A percentile compares a stretch with the other conserved stretches of the same genome.
phyloP scores from a whole-genome alignment of 2,888 invertebrate species.

The Atethmia centrago region DNA sequence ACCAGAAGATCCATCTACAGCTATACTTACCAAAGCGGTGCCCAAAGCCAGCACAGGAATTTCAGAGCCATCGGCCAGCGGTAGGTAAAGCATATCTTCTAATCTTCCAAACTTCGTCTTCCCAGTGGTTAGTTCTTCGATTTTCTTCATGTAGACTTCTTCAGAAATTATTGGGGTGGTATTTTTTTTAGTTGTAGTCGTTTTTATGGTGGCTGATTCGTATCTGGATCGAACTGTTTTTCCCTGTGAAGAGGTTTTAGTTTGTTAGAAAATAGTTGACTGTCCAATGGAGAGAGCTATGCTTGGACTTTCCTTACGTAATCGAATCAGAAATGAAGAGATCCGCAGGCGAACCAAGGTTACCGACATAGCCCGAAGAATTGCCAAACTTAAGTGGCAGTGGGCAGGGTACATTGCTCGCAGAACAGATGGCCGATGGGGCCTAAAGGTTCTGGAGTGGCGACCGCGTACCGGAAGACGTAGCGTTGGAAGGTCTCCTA shows the following conservation, averaged over 20 bases:
- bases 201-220: neutral
- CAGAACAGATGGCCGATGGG: too few species aligned
- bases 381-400: too few species aligned
- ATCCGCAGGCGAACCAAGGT: too few species aligned
- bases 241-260: constrained; percentile 16
- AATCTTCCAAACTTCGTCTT: constrained; percentile 70
- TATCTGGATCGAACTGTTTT: constrained; percentile 63
- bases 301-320: too few species aligned
- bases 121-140: constrained; percentile 72
- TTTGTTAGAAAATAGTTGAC: neutral
- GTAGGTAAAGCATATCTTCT: constrained; percentile 67
- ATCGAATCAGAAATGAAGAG: too few species aligned
- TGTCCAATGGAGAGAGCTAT: too few species aligned
- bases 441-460: too few species aligned
- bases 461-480: too few species aligned
- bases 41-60: constrained; percentile 82
- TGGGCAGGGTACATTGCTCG: too few species aligned
- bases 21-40: constrained; percentile 80
- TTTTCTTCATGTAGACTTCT: constrained; percentile 67
- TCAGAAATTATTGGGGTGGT: constrained; percentile 42
- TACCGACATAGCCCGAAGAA: too few species aligned
- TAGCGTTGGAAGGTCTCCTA: too few species aligned
- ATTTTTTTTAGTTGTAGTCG: neutral
- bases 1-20: neutral
- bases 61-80: constrained; percentile 70